Conservation (phyloP, 2,797 vertebrate species). For the Sternarchorhynchus goeldii region DNA sequence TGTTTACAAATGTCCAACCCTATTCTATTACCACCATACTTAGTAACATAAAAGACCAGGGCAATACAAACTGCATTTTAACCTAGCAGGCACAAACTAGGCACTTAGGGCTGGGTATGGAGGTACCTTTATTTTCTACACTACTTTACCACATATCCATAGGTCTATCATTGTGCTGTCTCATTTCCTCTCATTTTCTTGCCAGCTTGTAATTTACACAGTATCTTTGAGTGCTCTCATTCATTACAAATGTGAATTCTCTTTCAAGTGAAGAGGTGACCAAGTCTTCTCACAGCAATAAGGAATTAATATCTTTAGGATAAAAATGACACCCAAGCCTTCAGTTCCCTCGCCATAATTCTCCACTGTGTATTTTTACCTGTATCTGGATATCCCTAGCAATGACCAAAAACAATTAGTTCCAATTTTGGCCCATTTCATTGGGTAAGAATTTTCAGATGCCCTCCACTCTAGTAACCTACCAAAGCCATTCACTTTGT, state of each 20-base stretch:
- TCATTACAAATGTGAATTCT: conserved; percentile 71
- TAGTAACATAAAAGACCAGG: conserved; percentile 21
- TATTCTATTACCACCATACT: conserved; percentile 47
- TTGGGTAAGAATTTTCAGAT: background rate
- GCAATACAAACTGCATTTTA: conserved; percentile 22
- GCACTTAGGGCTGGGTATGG: conserved; percentile 6
- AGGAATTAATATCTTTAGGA: conserved; percentile 45
- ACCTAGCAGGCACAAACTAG: conserved; percentile 36
- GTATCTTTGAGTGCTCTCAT: conserved; percentile 63
- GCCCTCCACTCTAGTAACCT: conserved; percentile 16
- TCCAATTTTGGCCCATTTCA: background rate
- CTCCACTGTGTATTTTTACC: conserved; percentile 17
- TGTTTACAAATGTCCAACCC: conserved; percentile 43
- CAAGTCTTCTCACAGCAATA: conserved; percentile 47
- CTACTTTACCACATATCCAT: conserved; percentile 40
- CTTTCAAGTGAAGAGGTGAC: conserved; percentile 37
- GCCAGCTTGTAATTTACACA: conserved; percentile 40
- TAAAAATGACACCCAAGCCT: conserved; percentile 32
- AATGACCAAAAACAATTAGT: background rate
- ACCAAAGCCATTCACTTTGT: conserved; percentile 15
- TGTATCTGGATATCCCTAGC: conserved; percentile 2
- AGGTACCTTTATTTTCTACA: conserved; percentile 30
- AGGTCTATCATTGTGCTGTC: conserved; percentile 33
- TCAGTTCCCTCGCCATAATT: conserved; percentile 14
- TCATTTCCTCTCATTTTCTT: conserved; percentile 29